Evolutionary conservation across 2,888 invertebrate species (phyloP).

Genomic region (Orgyia antiqua): DNA sequence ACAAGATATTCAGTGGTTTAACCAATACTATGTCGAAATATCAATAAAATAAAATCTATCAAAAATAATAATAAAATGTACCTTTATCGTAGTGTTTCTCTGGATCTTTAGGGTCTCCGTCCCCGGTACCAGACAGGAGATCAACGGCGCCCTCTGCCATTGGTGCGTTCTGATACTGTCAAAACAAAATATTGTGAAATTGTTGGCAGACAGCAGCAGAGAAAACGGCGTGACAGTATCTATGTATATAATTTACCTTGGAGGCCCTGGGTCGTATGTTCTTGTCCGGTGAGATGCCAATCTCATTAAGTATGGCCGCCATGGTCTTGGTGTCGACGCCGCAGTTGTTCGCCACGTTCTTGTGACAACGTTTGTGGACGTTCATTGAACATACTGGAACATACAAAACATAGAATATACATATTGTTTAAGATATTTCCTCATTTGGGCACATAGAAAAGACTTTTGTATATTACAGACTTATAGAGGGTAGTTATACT

Average conservation of each 20-base stretch:
- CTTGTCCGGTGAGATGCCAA: constrained; percentile 95
- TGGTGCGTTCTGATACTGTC: constrained; percentile 49
- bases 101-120: constrained; percentile 42
- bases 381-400: constrained; percentile 93
- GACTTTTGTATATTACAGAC: too few relatives aligned
- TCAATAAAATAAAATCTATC: too few relatives aligned
- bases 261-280: constrained; percentile 81
- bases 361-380: constrained; percentile 99
- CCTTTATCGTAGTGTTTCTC: constrained; percentile 62
- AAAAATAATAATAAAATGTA: too few relatives aligned
- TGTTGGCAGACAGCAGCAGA: too few relatives aligned
- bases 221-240: too few relatives aligned
- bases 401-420: background rate
- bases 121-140: constrained; percentile 54
- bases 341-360: constrained; percentile 99
- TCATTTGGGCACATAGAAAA: too few relatives aligned
- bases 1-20: too few relatives aligned
- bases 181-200: background rate
- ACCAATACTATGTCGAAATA: too few relatives aligned
- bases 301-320: constrained; percentile 93
- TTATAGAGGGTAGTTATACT: too few relatives aligned
- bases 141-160: constrained; percentile 62
- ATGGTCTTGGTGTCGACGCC: constrained; percentile 98
- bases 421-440: background rate
- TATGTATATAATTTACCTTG: too few relatives aligned